Evolutionary conservation across 2,113 vertebrate genomes (phyloP).

Genomic region (Papio anubis): DNA sequence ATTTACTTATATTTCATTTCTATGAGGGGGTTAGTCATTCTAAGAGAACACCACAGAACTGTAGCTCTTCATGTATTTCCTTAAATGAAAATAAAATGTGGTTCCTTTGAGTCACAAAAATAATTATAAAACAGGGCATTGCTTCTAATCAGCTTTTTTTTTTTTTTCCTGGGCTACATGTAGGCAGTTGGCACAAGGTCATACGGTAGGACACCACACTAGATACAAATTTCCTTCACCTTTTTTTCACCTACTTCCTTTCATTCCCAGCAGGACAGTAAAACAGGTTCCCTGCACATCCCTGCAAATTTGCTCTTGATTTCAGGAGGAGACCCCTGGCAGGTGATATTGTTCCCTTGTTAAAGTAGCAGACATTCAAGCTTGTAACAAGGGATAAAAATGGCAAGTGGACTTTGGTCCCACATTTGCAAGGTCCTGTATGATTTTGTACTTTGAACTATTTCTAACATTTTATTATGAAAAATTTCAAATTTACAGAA

Average conservation of each 20-base stretch:
- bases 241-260: constrained; percentile 15
- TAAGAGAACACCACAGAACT: background rate
- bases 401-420: background rate
- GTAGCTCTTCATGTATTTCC: constrained; percentile 3
- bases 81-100: constrained; percentile 35
- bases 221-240: background rate
- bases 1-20: constrained; percentile 24
- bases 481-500: constrained; percentile 4
- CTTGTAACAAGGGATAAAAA: background rate
- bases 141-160: constrained; percentile 24
- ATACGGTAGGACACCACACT: background rate
- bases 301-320: background rate
- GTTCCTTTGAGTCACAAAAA: background rate
- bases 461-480: background rate
- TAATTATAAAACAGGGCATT: background rate
- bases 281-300: background rate
- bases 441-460: background rate
- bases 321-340: background rate
- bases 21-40: background rate
- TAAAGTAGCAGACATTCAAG: background rate
- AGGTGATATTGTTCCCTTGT: background rate
- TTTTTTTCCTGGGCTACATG: background rate
- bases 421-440: background rate
- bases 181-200: background rate
- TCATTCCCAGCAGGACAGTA: background rate